Evolutionary conservation across 2,888 invertebrate species (phyloP).

Genomic region (Apamea anceps): DNA sequence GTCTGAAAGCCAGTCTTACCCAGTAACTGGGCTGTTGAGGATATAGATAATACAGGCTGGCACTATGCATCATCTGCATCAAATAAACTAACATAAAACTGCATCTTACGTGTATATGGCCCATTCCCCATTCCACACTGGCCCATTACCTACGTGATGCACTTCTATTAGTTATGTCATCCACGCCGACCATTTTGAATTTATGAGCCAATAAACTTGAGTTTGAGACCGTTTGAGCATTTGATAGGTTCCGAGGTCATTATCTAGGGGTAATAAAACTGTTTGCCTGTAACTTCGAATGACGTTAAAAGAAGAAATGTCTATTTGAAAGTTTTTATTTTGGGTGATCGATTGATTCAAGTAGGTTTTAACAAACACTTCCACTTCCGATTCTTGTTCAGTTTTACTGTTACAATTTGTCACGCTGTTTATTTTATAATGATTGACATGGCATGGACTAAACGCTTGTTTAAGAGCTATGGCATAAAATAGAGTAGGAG

Average conservation of each 20-base stretch:
- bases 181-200: conserved; percentile 43
- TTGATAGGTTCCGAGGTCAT: conserved; percentile 44
- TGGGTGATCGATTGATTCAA: background rate
- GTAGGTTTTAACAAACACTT: background rate
- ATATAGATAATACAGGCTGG: background rate
- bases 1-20: background rate
- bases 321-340: conserved; percentile 12
- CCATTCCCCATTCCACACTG: conserved; percentile 2
- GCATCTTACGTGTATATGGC: conserved; percentile 4
- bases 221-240: conserved; percentile 44
- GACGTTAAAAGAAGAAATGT: background rate
- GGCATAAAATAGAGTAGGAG: background rate
- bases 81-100: conserved; percentile 14
- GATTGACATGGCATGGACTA: background rate
- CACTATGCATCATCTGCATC: background rate
- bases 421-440: background rate
- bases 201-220: conserved; percentile 53
- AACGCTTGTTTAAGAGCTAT: background rate
- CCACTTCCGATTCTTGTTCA: background rate
- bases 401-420: background rate
- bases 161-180: conserved; percentile 46
- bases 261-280: conserved; percentile 42
- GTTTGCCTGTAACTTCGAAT: conserved; percentile 34
- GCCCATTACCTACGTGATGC: conserved; percentile 34
- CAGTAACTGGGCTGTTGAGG: background rate